Percentiles rank a stretch among this genome's conserved stretches.
Conservation (phyloP, 2,888 invertebrate genomes). For the Eupithecia centaureata region DNA sequence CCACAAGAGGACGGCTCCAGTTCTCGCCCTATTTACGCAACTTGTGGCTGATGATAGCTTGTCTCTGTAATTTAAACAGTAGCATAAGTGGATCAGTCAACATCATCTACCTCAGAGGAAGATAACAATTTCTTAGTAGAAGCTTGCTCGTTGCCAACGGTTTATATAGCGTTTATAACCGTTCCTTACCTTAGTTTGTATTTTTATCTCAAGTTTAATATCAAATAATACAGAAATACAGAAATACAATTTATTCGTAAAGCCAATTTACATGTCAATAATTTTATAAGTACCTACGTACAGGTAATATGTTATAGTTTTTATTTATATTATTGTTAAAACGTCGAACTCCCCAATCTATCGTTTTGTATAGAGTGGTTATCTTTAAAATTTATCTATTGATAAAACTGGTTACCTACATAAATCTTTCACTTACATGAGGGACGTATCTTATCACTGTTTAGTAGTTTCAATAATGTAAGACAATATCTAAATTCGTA, state of each 20-base stretch:
- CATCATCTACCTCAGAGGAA: conserved; percentile 50
- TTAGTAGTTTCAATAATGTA: conserved; percentile 22
- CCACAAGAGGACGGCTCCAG: conserved; percentile 50
- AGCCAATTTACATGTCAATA: too few species aligned
- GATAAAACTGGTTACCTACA: conserved; percentile 40
- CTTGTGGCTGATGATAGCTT: conserved; percentile 54
- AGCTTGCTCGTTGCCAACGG: conserved; percentile 28
- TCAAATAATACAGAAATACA: too few species aligned
- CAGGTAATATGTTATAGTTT: too few species aligned
- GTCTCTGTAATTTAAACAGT: conserved; percentile 60
- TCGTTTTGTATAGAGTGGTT: conserved; percentile 14
- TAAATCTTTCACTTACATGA: conserved; percentile 39
- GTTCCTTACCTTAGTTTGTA: background rate
- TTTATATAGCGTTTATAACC: background rate
- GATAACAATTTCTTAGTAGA: conserved; percentile 50
- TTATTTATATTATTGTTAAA: conserved; percentile 36
- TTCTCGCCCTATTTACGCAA: conserved; percentile 67
- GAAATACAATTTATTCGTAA: too few species aligned
- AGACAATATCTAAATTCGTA: conserved; percentile 13
- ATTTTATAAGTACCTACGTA: too few species aligned
- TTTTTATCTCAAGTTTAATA: too few species aligned
- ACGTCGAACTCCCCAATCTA: conserved; percentile 8
- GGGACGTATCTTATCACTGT: conserved; percentile 37
- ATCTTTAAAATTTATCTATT: conserved; percentile 41
- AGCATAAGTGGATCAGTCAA: conserved; percentile 55